Percentiles rank a stretch among this genome's conserved stretches.
phyloP scores from a whole-genome alignment of 2,797 vertebrate genomes.

The Phrynocephalus vlangalii region DNA sequence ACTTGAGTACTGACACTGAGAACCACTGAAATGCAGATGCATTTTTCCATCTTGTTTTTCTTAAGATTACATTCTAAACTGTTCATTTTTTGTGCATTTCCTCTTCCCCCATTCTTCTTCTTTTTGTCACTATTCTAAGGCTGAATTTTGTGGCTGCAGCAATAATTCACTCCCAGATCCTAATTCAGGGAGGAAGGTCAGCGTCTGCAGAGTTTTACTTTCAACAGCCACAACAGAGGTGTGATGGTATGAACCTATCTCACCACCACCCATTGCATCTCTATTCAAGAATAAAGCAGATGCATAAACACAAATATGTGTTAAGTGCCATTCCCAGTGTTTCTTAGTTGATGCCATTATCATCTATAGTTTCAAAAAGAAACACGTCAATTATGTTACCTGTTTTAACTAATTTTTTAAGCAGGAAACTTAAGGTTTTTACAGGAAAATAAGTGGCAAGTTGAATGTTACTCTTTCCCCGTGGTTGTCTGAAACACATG shows the following conservation, averaged over 20 bases:
- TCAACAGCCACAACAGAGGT: neutral
- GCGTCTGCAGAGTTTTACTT: neutral
- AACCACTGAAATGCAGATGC: too few species aligned
- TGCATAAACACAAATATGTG: neutral
- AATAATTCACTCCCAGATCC: neutral
- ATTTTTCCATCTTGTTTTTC: too few species aligned
- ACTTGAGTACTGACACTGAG: too few species aligned
- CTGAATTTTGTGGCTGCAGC: too few species aligned
- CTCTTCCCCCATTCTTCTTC: too few species aligned
- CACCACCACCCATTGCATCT: neutral
- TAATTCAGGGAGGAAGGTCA: neutral
- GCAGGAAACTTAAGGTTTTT: neutral
- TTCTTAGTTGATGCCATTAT: neutral
- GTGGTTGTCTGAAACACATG: conserved; percentile 53
- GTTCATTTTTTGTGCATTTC: too few species aligned
- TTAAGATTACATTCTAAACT: too few species aligned
- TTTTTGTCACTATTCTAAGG: too few species aligned
- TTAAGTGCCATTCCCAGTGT: neutral
- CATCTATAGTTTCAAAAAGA: too few species aligned
- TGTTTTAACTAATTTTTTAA: neutral
- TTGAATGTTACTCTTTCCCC: conserved; percentile 45
- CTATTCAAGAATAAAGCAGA: neutral
- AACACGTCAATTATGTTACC: conserved; percentile 37
- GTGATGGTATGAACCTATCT: too few species aligned
- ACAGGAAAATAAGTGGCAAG: conserved; percentile 46